Percentiles rank a stretch among this genome's conserved stretches.
phyloP scores from a whole-genome alignment of 2,797 vertebrate genomes.

The Brachyrhaphis roseni region DNA sequence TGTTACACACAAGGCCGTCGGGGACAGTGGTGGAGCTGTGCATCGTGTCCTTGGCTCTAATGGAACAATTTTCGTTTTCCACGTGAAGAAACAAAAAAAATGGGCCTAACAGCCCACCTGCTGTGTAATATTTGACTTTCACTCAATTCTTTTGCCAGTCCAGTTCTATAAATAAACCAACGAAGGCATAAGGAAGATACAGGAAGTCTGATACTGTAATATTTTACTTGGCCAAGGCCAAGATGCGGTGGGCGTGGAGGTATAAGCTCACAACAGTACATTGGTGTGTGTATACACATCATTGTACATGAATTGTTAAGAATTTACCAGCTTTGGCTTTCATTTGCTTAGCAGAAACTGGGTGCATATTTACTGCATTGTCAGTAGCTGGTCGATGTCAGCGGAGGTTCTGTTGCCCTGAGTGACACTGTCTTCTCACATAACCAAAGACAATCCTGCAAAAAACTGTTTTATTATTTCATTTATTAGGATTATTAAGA shows the following conservation, averaged over 20 bases:
- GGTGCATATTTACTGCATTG: neutral
- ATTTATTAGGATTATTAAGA: neutral
- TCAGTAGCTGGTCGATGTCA: neutral
- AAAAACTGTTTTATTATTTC: neutral
- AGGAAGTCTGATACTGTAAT: neutral
- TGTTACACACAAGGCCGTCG: neutral
- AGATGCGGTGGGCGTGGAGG: neutral
- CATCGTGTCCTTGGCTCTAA: neutral
- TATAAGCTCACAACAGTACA: neutral
- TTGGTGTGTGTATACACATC: neutral
- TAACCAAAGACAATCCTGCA: neutral
- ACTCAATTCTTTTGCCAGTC: neutral
- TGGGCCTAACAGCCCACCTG: neutral
- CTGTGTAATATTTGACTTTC: neutral
- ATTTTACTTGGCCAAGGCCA: neutral
- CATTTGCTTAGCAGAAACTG: neutral
- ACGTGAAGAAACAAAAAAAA: neutral
- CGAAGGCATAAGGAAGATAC: neutral
- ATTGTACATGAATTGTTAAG: neutral
- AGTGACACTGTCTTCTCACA: neutral
- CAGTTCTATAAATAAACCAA: neutral
- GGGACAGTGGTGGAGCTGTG: neutral
- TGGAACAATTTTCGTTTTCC: neutral
- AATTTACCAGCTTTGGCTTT: neutral
- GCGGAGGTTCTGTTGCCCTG: neutral